A percentile compares a stretch with the other conserved stretches of the same genome.
These are phyloP conservation scores for Didymodactylos carnosus DNA, from an alignment of 2,888 invertebrate genomes.

Conservation along the genomic window DNA sequence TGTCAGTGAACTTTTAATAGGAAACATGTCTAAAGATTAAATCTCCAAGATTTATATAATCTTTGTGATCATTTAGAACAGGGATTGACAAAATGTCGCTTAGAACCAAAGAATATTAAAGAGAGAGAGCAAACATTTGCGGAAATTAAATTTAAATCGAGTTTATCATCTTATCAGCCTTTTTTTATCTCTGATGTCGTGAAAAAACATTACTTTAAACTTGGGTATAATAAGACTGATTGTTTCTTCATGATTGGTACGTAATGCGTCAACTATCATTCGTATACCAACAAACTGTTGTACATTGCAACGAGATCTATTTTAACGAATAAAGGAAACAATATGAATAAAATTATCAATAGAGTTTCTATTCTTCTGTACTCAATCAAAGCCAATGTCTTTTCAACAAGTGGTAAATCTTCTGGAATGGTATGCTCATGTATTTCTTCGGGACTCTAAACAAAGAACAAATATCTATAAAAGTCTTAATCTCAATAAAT, in stretches of 20 bases:
- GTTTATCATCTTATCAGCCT: too few species aligned
- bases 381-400: not conserved
- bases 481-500: too few species aligned
- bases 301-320: not conserved
- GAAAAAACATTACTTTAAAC: too few species aligned
- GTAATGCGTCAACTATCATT: not conserved
- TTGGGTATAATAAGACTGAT: not conserved
- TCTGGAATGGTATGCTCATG: not conserved
- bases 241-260: not conserved
- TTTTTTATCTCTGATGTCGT: too few species aligned
- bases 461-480: not conserved
- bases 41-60: too few species aligned
- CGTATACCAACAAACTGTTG: not conserved
- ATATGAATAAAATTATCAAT: not conserved
- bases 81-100: too few species aligned
- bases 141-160: too few species aligned
- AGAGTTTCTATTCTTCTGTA: not conserved
- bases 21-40: too few species aligned
- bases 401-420: not conserved
- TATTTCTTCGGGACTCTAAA: not conserved
- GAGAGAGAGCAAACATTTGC: too few species aligned
- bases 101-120: too few species aligned
- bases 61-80: too few species aligned
- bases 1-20: too few species aligned
- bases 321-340: not conserved